Evolutionary conservation across 2,113 vertebrate genomes (phyloP).

Genomic region (Oreochromis spilurus): DNA sequence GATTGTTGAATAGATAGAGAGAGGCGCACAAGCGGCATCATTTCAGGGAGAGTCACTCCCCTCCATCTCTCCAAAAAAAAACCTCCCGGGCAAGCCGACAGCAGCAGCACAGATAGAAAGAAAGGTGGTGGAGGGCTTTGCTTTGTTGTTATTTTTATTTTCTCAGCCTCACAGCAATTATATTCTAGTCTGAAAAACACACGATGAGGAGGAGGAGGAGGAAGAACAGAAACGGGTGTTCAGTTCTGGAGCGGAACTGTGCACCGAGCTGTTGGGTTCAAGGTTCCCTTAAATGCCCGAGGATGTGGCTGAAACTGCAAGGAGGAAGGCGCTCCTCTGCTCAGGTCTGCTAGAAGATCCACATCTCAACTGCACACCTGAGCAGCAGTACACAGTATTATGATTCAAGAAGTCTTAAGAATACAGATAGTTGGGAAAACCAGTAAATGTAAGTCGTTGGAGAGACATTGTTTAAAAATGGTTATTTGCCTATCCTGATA

Average conservation of each 20-base stretch:
- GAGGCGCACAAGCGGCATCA: slow-evolving; percentile 30
- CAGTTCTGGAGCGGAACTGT: background rate
- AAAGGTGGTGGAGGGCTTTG: slow-evolving; percentile 4
- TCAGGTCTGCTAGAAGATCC: background rate
- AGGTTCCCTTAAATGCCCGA: background rate
- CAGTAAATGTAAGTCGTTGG: background rate
- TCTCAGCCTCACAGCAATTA: slow-evolving; percentile 42
- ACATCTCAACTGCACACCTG: background rate
- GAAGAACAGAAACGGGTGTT: background rate
- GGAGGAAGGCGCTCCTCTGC: background rate
- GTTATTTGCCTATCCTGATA: background rate
- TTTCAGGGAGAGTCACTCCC: slow-evolving; percentile 30
- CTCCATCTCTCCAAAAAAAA: background rate
- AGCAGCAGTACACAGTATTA: background rate
- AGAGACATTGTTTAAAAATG: background rate
- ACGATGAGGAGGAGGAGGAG: background rate
- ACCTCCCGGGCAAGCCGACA: background rate
- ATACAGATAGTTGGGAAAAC: background rate
- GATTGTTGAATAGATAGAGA: slow-evolving; percentile 11
- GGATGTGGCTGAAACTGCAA: background rate
- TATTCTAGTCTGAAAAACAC: slow-evolving; percentile 6
- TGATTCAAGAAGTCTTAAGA: background rate
- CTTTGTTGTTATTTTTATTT: slow-evolving; percentile 59
- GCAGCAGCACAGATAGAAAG: background rate
- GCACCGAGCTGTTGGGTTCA: slow-evolving; percentile 3